phyloP scores from a whole-genome alignment of 2,797 vertebrate genomes.

The Premnoplex brunnescens region DNA sequence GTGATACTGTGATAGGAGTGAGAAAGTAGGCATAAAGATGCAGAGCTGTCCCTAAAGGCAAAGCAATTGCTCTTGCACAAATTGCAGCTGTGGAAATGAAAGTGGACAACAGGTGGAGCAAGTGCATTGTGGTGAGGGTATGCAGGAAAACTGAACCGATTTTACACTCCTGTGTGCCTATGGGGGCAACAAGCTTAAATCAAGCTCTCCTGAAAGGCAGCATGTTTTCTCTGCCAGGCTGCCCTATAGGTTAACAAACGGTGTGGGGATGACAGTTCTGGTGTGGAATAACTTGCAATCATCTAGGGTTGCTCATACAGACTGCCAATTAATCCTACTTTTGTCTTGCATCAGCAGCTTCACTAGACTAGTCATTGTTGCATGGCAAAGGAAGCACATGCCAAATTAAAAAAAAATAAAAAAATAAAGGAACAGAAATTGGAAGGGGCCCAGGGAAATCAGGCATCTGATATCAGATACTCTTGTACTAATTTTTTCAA shows the following conservation, averaged over 20 bases:
- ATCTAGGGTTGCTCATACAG: fast-evolving
- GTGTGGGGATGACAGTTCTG: neutral
- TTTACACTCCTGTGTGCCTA: fast-evolving
- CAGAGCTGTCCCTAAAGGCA: neutral
- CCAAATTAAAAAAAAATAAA: neutral
- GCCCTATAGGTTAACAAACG: neutral
- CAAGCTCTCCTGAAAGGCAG: neutral
- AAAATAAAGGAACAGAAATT: neutral
- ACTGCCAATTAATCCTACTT: fast-evolving
- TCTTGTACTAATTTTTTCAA: neutral
- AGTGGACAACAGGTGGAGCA: constrained; percentile 54
- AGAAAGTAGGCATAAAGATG: neutral
- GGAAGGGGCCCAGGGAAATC: neutral
- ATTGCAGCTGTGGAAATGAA: neutral
- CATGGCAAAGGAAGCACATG: neutral
- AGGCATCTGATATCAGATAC: neutral
- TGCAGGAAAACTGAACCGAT: fast-evolving
- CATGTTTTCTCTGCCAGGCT: fast-evolving
- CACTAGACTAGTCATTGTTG: neutral
- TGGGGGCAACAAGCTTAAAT: neutral
- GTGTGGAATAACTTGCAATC: neutral
- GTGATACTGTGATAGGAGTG: neutral
- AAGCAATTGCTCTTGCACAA: neutral
- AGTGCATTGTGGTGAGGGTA: neutral
- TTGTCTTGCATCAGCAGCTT: neutral